phyloP scores from a whole-genome alignment of 2,113 vertebrate genomes.

The Etheostoma spectabile region DNA sequence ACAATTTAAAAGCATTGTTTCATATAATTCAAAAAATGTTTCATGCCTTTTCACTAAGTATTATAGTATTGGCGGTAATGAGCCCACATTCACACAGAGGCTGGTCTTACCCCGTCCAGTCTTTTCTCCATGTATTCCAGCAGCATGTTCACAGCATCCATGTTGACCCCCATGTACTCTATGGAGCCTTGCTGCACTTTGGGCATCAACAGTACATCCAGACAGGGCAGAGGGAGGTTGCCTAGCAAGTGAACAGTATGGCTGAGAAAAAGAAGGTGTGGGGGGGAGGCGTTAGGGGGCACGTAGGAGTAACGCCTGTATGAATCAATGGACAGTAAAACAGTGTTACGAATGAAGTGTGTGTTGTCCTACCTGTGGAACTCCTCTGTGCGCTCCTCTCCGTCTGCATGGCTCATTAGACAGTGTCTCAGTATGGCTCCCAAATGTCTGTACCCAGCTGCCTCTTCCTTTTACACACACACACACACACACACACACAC shows the following conservation, averaged over 20 bases:
- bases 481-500: conserved; percentile 14
- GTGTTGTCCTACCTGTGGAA: conserved; percentile 87
- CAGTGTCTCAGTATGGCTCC: conserved; percentile 92
- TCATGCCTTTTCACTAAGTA: not conserved
- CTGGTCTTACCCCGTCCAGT: conserved; percentile 87
- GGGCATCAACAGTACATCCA: conserved; percentile 90
- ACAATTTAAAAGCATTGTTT: not conserved
- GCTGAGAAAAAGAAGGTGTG: conserved; percentile 70
- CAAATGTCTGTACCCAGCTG: conserved; percentile 88
- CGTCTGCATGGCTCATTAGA: conserved; percentile 88
- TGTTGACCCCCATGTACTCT: conserved; percentile 94
- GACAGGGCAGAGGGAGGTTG: conserved; percentile 91
- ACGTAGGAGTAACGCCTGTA: not conserved
- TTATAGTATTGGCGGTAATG: not conserved
- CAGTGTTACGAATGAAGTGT: not conserved
- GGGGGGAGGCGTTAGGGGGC: not conserved
- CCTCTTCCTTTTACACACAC: conserved; percentile 86
- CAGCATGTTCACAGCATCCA: conserved; percentile 91
- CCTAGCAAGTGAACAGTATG: conserved; percentile 92
- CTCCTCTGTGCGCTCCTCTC: conserved; percentile 91
- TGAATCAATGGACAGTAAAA: not conserved
- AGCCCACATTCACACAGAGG: not conserved
- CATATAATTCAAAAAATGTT: not conserved
- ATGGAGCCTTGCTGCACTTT: conserved; percentile 88
- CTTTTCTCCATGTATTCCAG: conserved; percentile 91